Base-by-base conservation (phyloP, 1,140 invertebrate genomes). In the Rhyzopertha dominica region DNA sequence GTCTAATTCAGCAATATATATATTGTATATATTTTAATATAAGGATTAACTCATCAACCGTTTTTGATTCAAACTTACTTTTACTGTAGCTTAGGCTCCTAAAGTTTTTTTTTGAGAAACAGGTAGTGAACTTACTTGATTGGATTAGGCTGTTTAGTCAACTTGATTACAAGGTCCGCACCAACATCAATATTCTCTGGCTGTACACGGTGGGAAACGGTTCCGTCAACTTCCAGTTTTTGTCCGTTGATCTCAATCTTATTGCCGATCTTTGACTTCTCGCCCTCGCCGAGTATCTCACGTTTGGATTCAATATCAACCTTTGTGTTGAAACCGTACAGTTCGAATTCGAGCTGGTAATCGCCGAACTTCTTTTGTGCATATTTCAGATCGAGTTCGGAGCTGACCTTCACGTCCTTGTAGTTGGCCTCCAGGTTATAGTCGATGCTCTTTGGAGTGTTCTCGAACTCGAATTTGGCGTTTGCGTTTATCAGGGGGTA, bases 261-360 rank as follows among this genome's bases (percentile, higher is more conserved):
- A 47, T 80, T 77, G 22, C 73, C 68, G 25, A 78, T 74, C 46
- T 82, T 81, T 17, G 74, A 78, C 54, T 82, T 78, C 5, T 76
- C 71, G 3, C 70, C 66, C n/a, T n/a, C n/a, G 1, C 54, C 69
- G 0, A 77, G 35, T 4, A 77, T 66, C 10, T 75, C 70, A 10
- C 78, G 69, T 35, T 77, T 78, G 0, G 71, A 59, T 39, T 78
- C 68, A 0, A 78, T 16, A 38, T 79, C 71, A 0, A 84, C 8
- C 19, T 73, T 74, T 35, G 79, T 78, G 3, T 78, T 73, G 51
- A 81, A 59, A 3, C 77, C 52, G 19, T 75, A 69, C 0, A 71
- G 55, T 25, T 74, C 68, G 22, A 81, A 65, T 45, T 79, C 76
- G 4, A 81, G 16, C 19, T 75, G 73, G 47, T 79, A 82, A 31